Evolutionary conservation across 2,113 vertebrate species (phyloP).

Genomic region (Oceanodroma tethys): DNA sequence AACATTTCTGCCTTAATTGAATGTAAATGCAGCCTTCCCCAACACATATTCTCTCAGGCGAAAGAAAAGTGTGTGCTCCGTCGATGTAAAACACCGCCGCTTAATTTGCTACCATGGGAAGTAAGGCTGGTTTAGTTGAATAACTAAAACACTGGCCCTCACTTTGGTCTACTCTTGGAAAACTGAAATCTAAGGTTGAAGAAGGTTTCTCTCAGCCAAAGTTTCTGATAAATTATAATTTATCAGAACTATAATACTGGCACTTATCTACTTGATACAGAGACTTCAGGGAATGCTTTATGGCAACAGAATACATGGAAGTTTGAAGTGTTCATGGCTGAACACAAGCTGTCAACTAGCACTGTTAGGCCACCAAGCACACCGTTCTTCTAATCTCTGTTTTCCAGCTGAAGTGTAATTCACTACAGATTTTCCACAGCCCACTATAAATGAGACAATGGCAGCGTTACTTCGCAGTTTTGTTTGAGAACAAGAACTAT

Average conservation of each 20-base stretch:
- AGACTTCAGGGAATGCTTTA: not conserved
- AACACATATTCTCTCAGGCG: not conserved
- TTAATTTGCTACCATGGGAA: not conserved
- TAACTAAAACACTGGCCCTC: not conserved
- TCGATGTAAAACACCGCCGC: not conserved
- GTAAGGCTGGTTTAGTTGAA: not conserved
- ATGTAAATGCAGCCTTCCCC: constrained; percentile 28
- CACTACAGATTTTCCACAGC: not conserved
- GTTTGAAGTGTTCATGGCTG: not conserved
- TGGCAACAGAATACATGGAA: not conserved
- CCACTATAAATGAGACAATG: not conserved
- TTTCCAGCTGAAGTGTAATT: not conserved
- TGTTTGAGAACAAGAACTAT: not conserved
- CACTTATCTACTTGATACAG: not conserved
- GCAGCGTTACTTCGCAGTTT: not conserved
- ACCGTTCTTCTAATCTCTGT: not conserved
- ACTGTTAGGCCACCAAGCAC: not conserved
- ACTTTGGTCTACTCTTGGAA: not conserved
- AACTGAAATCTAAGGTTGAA: not conserved
- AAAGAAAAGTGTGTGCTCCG: not conserved
- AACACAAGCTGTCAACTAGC: not conserved
- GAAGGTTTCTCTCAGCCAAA: not conserved
- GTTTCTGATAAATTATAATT: not conserved
- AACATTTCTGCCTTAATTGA: constrained; percentile 66
- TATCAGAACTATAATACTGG: not conserved